Evolutionary conservation across 2,888 invertebrate genomes (phyloP).

Genomic region (Saturnia japonica): DNA sequence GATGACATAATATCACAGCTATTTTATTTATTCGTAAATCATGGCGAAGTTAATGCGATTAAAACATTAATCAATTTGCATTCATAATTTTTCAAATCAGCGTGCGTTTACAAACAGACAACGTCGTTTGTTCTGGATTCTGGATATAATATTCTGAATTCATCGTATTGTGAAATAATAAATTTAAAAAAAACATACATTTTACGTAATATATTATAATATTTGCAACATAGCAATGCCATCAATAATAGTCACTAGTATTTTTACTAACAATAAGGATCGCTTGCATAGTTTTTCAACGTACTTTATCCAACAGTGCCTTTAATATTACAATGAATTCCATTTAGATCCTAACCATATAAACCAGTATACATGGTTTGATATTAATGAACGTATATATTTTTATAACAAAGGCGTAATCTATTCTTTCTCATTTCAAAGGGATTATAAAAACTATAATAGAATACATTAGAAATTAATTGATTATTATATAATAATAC

Average conservation of each 20-base stretch:
- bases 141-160: too few relatives aligned
- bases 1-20: too few relatives aligned
- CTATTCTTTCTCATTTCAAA: not conserved
- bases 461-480: too few relatives aligned
- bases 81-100: too few relatives aligned
- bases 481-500: too few relatives aligned
- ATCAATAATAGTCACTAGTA: conserved; percentile 72
- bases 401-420: not conserved
- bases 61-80: too few relatives aligned
- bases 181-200: too few relatives aligned
- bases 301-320: conserved; percentile 25
- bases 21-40: too few relatives aligned
- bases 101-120: too few relatives aligned
- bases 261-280: conserved; percentile 59
- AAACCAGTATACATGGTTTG: not conserved
- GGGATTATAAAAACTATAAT: not conserved
- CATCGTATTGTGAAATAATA: too few relatives aligned
- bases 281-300: conserved; percentile 34
- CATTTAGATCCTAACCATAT: not conserved
- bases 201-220: not conserved
- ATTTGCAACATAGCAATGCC: conserved; percentile 47
- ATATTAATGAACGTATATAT: not conserved
- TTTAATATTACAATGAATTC: conserved; percentile 19
- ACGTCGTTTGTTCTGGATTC: too few relatives aligned
- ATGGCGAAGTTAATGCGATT: too few relatives aligned